Base-by-base conservation (phyloP, 1,140 invertebrate species). In the Leptopilina boulardi region DNA sequence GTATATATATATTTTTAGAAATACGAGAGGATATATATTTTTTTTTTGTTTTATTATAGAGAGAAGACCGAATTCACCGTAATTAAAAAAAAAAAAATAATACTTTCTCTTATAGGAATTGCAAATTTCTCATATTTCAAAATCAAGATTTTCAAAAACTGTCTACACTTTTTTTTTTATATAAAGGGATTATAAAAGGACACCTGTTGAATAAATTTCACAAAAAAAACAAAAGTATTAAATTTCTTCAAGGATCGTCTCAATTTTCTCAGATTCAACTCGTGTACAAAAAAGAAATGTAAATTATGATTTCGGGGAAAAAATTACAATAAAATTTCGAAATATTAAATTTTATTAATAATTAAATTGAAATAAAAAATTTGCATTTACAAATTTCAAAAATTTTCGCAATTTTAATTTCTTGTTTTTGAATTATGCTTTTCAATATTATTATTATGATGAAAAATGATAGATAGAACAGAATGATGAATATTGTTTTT, bases 231-330 rank as follows among this genome's bases (percentile, higher is more conserved):
- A n/a, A 66, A 66, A 66, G 30, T 66, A 66, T 66, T 66, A 15
- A 66, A 66, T 66, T 66, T 66, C 59, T 66, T 66, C 59, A 26
- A 18, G n/a, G 59, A 23, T n/a, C n/a, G n/a, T 66, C 23, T 66
- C 26, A 6, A 15, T 3, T 66, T 66, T 13, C 26, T 23, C 8
- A 13, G 26, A 30, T 30, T n/a, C n/a, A n/a, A n/a, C n/a, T n/a
- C n/a, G n/a, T n/a, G n/a, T n/a, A n/a, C n/a, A n/a, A n/a, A n/a
- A n/a, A n/a, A n/a, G 13, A 5, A 19, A 38, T n/a, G 21, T 19
- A 54, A 54, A 54, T 21, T 54, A 6, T 19, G 21, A 54, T n/a
- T n/a, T n/a, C n/a, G n/a, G n/a, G n/a, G n/a, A n/a, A n/a, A n/a
- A n/a, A n/a, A n/a, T n/a, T n/a, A n/a, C n/a, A n/a, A n/a, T n/a